Conservation (phyloP, 2,888 invertebrate species). For the Nesidiocoris tenuis region DNA sequence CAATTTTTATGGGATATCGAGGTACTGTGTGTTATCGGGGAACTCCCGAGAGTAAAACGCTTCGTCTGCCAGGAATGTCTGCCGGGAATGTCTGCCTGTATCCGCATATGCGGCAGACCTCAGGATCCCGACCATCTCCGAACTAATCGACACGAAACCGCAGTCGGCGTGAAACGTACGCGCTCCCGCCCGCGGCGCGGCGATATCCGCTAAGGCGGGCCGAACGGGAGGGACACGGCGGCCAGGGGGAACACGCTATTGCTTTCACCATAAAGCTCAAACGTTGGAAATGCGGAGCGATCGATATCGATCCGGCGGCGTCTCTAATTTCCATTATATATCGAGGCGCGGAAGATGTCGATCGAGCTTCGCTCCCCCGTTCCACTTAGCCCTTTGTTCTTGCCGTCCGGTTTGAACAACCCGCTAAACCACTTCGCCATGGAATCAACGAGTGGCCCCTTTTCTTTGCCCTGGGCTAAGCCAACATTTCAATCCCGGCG, state of each 20-base stretch:
- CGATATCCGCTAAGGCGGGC: neutral
- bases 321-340: slow-evolving; percentile 37
- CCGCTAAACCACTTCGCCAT: slow-evolving; percentile 27
- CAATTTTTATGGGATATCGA: no score
- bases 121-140: no score
- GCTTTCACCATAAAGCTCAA: slow-evolving; percentile 34
- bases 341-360: neutral
- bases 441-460: slow-evolving; percentile 24
- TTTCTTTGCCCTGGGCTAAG: neutral
- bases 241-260: slow-evolving; percentile 34
- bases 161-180: neutral
- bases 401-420: slow-evolving; percentile 10
- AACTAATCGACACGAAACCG: neutral
- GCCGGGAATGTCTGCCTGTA: no score
- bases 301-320: slow-evolving; percentile 27
- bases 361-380: neutral
- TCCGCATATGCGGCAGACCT: no score
- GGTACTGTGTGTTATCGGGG: no score
- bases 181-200: neutral
- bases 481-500: slow-evolving; percentile 12
- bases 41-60: no score
- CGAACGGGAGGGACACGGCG: neutral
- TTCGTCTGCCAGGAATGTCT: no score
- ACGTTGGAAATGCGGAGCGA: neutral
- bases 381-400: slow-evolving; percentile 6